Percentiles rank a stretch among this genome's conserved stretches.
These are phyloP conservation scores for Schlechtendalia chinensis DNA, from an alignment of 1,140 invertebrate species.

Conservation along the genomic window DNA sequence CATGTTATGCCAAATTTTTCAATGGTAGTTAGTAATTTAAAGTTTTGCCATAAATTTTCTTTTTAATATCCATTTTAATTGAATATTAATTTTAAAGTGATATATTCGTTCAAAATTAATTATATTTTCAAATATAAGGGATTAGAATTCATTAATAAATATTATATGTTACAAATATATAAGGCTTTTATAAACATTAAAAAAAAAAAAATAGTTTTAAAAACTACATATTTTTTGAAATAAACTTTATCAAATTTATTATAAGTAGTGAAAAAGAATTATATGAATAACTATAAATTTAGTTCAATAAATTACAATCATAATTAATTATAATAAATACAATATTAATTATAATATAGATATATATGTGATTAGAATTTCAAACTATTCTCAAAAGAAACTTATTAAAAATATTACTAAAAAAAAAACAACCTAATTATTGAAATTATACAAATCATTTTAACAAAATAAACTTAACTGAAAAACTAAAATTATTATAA, in stretches of 20 bases:
- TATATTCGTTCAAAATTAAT: neutral
- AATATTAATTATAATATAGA: neutral
- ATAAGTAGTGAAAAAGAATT: constrained; percentile 18
- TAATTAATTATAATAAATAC: neutral
- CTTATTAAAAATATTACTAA: neutral
- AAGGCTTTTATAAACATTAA: neutral
- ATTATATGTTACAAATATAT: no score
- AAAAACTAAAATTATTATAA: neutral
- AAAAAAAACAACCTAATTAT: constrained; percentile 5
- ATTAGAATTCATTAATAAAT: neutral
- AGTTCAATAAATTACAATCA: neutral
- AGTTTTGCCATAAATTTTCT: neutral
- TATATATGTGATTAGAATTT: constrained; percentile 7
- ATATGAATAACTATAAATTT: neutral
- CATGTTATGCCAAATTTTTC: neutral
- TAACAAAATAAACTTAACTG: neutral
- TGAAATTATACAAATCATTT: neutral
- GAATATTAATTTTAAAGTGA: neutral
- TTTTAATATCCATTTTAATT: neutral
- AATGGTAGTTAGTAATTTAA: neutral
- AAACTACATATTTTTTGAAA: no score
- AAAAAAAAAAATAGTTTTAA: constrained; percentile 5
- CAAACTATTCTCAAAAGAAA: constrained; percentile 1
- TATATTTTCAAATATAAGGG: neutral
- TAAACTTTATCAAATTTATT: neutral